Evolutionary conservation across 2,797 vertebrate genomes (phyloP), one percentile per base, ranked within the genome.

Genomic region (Bradypodion ventrale): DNA sequence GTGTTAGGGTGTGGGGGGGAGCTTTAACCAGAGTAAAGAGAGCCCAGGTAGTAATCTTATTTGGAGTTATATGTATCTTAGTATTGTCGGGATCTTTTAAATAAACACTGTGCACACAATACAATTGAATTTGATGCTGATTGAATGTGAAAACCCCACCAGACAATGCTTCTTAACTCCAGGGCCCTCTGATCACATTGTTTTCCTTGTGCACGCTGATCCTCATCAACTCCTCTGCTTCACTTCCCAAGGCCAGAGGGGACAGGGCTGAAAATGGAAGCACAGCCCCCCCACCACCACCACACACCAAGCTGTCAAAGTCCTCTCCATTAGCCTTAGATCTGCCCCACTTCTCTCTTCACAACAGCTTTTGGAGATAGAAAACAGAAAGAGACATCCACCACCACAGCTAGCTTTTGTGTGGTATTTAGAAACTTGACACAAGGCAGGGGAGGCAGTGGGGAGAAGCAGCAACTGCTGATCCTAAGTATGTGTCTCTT

Each of bases 141-240:
- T 95, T 91, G 86, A 91, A 94, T 90, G 88, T 91, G 95, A 95
- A 95, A 89, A 37, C 78, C 93, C 93, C 93, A 92, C 87, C 88
- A 92, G 90, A 87, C 85, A 76, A 0, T 75, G 83, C 7, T 77
- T 83, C 92, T 80, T 94, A 93, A 93, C 95, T 95, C 92, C 81
- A 91, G 95, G 94, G 95, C 62, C 86, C 88, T 92, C 59, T 87
- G 88, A 94, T 94, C 93, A 94, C 95, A 96, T 94, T 92, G 95
- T 94, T 95, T 94, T 93, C 90, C 84, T 86, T 92, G 93, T 93
- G 90, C 87, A 84, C 19, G 84, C 89, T 32, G 79, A 89, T 93
- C 89, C 81, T 80, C 29, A 49, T 52, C 56, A 95, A 91, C 90
- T 92, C 85, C 77, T 89, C 44, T 19, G 84, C 84, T 86, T 74